phyloP scores from a whole-genome alignment of 53 echinoderm and acorn worm genomes.

The Luidia sarsii region DNA sequence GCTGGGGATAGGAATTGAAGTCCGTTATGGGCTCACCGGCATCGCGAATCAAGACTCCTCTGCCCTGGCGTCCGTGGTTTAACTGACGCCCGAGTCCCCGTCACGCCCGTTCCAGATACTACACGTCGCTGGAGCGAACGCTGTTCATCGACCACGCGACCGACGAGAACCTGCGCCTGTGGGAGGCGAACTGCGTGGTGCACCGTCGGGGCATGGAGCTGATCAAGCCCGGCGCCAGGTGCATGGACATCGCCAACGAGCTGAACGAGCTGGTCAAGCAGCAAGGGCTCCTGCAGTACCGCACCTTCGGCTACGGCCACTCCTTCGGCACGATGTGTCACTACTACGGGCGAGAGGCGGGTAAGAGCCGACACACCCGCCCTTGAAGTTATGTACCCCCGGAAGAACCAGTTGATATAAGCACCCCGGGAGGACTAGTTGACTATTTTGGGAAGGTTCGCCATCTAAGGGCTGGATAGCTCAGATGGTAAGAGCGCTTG shows the following conservation, averaged over 20 bases:
- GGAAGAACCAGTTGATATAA: no score
- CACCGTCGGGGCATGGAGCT: slow-evolving; percentile 78
- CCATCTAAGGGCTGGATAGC: no score
- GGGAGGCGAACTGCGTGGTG: slow-evolving; percentile 84
- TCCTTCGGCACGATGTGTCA: slow-evolving; percentile 80
- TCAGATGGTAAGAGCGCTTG: no score
- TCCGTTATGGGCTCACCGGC: no score
- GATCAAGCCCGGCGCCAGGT: slow-evolving; percentile 76
- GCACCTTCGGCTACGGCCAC: slow-evolving; percentile 94
- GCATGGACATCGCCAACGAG: slow-evolving; percentile 76
- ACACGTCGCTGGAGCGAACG: slow-evolving; percentile 82
- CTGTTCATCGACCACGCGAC: slow-evolving; percentile 77
- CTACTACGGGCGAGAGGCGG: slow-evolving; percentile 90
- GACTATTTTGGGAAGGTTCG: no score
- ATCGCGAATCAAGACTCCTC: no score
- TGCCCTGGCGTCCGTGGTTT: no score
- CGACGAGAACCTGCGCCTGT: slow-evolving; percentile 68
- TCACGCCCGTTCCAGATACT: no score
- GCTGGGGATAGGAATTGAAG: no score
- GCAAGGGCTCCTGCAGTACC: slow-evolving; percentile 69
- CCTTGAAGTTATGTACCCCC: no score
- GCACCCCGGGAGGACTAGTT: no score
- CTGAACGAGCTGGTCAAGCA: slow-evolving; percentile 72
- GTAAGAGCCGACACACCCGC: no score
- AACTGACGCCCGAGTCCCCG: background rate